A percentile compares a stretch with the other conserved stretches of the same genome.
Evolutionary conservation across 2,888 invertebrate genomes (phyloP).

Genomic region (Pristionchus maxplancki): DNA sequence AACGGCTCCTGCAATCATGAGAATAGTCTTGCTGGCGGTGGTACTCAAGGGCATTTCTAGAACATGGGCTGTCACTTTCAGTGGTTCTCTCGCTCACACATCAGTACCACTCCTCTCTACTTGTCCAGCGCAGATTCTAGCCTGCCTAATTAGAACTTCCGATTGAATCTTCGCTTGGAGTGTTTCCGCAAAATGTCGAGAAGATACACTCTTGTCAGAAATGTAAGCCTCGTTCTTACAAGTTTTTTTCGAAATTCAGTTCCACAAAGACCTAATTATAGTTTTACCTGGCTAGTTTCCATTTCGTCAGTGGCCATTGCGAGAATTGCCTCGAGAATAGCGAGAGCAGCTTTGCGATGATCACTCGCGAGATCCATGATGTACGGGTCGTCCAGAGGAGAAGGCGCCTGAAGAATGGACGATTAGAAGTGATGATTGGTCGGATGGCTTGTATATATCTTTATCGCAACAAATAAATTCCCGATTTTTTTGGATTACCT

Average conservation of each 20-base stretch:
- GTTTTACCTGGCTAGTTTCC: slow-evolving; percentile 1
- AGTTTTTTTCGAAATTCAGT: too few relatives aligned
- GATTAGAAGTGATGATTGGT: background rate
- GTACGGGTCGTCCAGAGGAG: background rate
- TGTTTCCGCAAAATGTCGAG: background rate
- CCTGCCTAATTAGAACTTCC: background rate
- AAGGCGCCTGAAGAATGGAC: background rate
- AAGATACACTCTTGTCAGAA: background rate
- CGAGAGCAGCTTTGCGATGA: background rate
- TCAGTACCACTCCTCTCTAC: background rate
- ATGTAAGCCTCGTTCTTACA: too few relatives aligned
- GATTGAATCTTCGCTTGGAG: background rate
- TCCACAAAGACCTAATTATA: too few relatives aligned
- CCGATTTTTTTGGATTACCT: too few relatives aligned
- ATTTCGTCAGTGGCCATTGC: background rate
- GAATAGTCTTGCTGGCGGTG: too few relatives aligned
- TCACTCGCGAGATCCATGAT: background rate
- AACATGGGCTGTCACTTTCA: background rate
- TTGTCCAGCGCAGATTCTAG: slow-evolving; percentile 18
- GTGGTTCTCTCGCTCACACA: background rate
- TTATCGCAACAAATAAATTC: too few relatives aligned
- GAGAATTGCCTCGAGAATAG: background rate
- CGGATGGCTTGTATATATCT: too few relatives aligned
- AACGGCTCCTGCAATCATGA: background rate
- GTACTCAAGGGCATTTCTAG: background rate